Base-by-base conservation (phyloP, 2,113 vertebrate genomes). In the Neomonachus schauinslandi region DNA sequence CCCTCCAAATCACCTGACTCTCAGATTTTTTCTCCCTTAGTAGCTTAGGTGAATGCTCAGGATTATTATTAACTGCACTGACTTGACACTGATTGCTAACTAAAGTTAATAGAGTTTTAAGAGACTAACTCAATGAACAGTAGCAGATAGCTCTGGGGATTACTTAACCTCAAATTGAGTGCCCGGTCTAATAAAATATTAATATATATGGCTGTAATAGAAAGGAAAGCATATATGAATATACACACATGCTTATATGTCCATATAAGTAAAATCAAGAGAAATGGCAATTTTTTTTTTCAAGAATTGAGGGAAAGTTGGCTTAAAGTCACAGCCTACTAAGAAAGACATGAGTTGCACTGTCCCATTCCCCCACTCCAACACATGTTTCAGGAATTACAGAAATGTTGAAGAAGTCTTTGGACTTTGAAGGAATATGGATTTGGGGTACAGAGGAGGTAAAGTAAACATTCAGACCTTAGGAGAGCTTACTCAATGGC, bases 91-190 rank as follows among this genome's bases (percentile, higher is more conserved):
- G 92, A 94, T 96, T 26, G 7, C 95, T 95, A 97, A 94, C 94
- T 97, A 97, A 79, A 95, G 95, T 97, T 98, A 94, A 96, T 91
- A 81, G 95, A 93, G 19, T 95, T 96, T 98, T 96, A 97, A 97
- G 57, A 96, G 94, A 94, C 71, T 89, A 84, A 90, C 59, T 92
- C 94, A 96, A 46, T 53, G 72, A 96, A 82, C 15, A 94, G 88
- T 13, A 91, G 71, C 76, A 77, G 86, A 93, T 49, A 82, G 72
- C 96, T 91, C 95, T 81, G 16, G 88, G 92, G 97, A 97, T 92
- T 94, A 94, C 65, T 97, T 94, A 85, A 81, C 74, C 82, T 93
- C 77, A 81, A 97, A 96, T 9, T 91, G 89, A 96, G 26, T 92
- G 69, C 42, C 87, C 39, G 51, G 22, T 94, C 59, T 88, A 85